A percentile compares a stretch with the other conserved stretches of the same genome.
Evolutionary conservation across 2,113 vertebrate species (phyloP).

Genomic region (Canis aureus): DNA sequence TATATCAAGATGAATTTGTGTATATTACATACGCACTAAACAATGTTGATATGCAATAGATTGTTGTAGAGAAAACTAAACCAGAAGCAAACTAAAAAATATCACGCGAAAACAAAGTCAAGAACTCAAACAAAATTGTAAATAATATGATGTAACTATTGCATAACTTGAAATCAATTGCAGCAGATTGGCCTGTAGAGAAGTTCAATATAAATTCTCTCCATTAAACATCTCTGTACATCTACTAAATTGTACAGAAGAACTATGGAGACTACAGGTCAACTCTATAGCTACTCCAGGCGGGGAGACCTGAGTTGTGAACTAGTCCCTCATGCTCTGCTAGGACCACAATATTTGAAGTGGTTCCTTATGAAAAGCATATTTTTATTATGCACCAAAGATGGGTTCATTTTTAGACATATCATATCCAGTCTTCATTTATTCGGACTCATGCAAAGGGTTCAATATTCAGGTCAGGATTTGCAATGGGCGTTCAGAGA

Average conservation of each 20-base stretch:
- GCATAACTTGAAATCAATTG: not conserved
- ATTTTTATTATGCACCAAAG: not conserved
- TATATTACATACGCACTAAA: not conserved
- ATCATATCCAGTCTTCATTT: not conserved
- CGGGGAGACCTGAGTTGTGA: not conserved
- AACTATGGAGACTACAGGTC: not conserved
- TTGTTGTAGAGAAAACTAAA: not conserved
- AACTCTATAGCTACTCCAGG: not conserved
- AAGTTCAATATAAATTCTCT: not conserved
- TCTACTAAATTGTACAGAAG: not conserved
- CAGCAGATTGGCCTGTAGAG: not conserved
- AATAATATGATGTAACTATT: not conserved
- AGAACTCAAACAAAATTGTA: not conserved
- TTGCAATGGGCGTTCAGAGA: not conserved
- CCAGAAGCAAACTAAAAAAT: not conserved
- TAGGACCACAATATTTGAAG: not conserved
- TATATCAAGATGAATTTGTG: not conserved
- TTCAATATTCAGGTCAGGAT: not conserved
- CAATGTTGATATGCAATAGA: not conserved
- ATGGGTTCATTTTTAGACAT: not conserved
- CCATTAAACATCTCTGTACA: not conserved
- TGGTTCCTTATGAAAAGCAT: not conserved
- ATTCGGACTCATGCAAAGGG: not conserved
- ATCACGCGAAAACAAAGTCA: not conserved
- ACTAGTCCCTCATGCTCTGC: rapidly evolving